Conservation (phyloP, 1,140 invertebrate species). For the Diorhabda carinulata region DNA sequence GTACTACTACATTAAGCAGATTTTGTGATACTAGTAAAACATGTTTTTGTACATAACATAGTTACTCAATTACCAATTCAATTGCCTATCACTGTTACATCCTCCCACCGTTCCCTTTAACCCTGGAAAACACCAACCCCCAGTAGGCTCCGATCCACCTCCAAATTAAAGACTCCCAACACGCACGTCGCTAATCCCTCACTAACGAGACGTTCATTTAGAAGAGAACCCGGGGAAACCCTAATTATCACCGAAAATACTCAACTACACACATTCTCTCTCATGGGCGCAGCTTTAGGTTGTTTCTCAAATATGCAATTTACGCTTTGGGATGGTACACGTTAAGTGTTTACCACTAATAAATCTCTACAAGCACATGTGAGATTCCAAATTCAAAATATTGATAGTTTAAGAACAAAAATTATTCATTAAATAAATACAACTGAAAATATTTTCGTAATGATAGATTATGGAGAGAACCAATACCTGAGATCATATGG, state of each 20-base stretch:
- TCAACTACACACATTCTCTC: constrained; percentile 27
- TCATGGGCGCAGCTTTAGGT: not conserved
- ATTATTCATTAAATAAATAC: no score
- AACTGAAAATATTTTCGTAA: no score
- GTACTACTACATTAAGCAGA: no score
- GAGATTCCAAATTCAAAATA: no score
- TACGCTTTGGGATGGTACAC: not conserved
- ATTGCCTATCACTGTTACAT: not conserved
- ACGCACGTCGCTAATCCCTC: constrained; percentile 37
- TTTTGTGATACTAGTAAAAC: no score
- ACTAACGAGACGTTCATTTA: constrained; percentile 40
- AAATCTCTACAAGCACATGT: no score
- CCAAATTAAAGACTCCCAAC: constrained; percentile 34
- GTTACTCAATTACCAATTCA: not conserved
- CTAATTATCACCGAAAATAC: constrained; percentile 33
- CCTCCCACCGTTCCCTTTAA: not conserved
- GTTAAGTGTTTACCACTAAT: no score
- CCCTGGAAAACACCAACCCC: not conserved
- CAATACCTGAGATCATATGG: no score
- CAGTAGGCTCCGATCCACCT: not conserved
- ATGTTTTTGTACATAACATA: not conserved
- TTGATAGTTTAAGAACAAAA: no score
- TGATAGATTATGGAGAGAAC: no score
- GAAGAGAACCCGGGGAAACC: constrained; percentile 30
- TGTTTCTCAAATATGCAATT: constrained; percentile 3